Evolutionary conservation across 2,113 vertebrate species (phyloP).

Genomic region (Patagioenas fasciata): DNA sequence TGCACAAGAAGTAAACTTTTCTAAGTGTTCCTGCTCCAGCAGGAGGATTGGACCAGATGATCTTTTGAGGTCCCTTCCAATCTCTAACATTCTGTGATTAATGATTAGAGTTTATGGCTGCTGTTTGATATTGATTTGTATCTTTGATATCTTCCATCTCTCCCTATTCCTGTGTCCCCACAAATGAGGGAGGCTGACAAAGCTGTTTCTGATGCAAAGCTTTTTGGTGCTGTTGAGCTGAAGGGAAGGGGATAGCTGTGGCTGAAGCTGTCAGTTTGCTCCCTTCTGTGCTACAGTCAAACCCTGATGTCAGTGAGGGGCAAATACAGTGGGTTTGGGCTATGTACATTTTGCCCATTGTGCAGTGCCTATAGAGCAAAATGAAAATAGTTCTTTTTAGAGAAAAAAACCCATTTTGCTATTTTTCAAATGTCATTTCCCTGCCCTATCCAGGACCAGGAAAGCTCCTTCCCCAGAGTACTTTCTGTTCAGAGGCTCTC

Average conservation of each 20-base stretch:
- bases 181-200: not conserved
- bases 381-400: not conserved
- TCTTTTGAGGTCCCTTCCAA: no score
- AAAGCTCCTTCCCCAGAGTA: slow-evolving; percentile 83
- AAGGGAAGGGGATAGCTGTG: not conserved
- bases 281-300: not conserved
- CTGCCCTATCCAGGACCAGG: slow-evolving; percentile 77
- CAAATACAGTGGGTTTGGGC: not conserved
- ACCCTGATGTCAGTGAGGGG: not conserved
- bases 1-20: not conserved
- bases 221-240: not conserved
- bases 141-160: not conserved
- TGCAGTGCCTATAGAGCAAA: not conserved
- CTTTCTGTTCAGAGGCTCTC: slow-evolving; percentile 90
- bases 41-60: no score
- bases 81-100: no score
- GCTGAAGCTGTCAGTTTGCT: not conserved
- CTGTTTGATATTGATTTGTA: not conserved
- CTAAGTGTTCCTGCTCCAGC: no score
- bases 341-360: not conserved
- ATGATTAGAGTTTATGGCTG: not conserved
- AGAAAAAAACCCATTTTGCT: not conserved
- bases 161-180: not conserved
- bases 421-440: not conserved
- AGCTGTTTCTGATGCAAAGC: not conserved